phyloP scores from a whole-genome alignment of 2,797 vertebrate species.

The Acanthurus tractus region DNA sequence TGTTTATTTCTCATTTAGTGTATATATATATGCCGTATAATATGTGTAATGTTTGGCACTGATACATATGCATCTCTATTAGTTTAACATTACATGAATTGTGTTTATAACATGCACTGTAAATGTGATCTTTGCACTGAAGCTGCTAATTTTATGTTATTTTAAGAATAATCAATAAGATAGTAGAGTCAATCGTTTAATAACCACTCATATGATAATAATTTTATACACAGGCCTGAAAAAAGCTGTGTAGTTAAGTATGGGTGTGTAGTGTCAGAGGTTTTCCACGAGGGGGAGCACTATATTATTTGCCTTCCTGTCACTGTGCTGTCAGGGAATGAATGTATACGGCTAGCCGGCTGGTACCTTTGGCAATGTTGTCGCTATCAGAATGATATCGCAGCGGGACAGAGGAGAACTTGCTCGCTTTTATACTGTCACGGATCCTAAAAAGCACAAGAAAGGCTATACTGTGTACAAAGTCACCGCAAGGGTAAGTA shows the following conservation, averaged over 20 bases:
- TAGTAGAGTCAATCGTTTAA: too few species aligned
- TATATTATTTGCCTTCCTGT: not conserved
- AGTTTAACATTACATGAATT: too few species aligned
- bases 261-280: not conserved
- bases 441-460: slow-evolving; percentile 92
- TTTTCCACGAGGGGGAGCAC: slow-evolving; percentile 23
- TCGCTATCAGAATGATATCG: slow-evolving; percentile 91
- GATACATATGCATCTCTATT: not conserved
- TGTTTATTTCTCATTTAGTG: not conserved
- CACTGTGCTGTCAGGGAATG: slow-evolving; percentile 55
- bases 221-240: too few species aligned
- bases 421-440: slow-evolving; percentile 98
- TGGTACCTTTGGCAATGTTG: slow-evolving; percentile 81
- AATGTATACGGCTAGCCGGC: slow-evolving; percentile 74
- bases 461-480: slow-evolving; percentile 97
- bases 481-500: slow-evolving; percentile 96
- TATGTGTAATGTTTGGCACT: not conserved
- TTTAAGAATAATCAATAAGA: too few species aligned
- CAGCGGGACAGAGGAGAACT: slow-evolving; percentile 91
- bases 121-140: not conserved
- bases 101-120: not conserved
- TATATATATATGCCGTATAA: too few species aligned
- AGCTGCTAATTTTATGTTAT: too few species aligned
- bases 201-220: too few species aligned
- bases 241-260: not conserved